Conservation (phyloP, 2,113 vertebrate species). For the Muntiacus reevesi region DNA sequence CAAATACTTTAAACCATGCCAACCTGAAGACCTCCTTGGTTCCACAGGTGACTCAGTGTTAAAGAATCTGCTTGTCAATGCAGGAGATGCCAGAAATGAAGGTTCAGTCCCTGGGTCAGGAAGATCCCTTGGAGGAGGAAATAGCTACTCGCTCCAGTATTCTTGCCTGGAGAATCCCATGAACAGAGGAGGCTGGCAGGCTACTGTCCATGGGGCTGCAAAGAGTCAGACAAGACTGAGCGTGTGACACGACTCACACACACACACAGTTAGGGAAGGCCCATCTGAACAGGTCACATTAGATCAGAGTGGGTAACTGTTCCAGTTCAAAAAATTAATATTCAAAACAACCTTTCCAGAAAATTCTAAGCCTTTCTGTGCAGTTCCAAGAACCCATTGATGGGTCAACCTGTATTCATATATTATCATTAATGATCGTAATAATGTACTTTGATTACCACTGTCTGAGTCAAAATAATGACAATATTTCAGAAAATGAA, state of each 20-base stretch:
- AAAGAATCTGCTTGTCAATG: background rate
- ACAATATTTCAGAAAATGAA: background rate
- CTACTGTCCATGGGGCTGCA: background rate
- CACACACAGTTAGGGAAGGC: accelerated
- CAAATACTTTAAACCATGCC: background rate
- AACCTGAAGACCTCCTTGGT: background rate
- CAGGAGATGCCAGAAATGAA: background rate
- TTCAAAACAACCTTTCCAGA: background rate
- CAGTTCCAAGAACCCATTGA: background rate
- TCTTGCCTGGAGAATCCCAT: background rate
- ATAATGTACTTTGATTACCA: background rate
- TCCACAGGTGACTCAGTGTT: background rate
- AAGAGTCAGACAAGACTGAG: background rate
- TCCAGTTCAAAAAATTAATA: background rate
- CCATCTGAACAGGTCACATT: background rate
- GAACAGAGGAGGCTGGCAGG: background rate
- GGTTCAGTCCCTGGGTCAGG: background rate
- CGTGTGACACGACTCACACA: too few species aligned
- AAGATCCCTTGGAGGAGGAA: background rate
- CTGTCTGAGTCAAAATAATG: background rate
- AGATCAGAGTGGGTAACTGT: background rate
- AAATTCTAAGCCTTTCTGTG: background rate
- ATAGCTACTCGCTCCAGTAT: background rate
- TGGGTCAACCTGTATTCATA: background rate
- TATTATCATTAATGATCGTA: background rate